Conservation (phyloP, 2,113 vertebrate species). For the Aspidoscelis tigris region DNA sequence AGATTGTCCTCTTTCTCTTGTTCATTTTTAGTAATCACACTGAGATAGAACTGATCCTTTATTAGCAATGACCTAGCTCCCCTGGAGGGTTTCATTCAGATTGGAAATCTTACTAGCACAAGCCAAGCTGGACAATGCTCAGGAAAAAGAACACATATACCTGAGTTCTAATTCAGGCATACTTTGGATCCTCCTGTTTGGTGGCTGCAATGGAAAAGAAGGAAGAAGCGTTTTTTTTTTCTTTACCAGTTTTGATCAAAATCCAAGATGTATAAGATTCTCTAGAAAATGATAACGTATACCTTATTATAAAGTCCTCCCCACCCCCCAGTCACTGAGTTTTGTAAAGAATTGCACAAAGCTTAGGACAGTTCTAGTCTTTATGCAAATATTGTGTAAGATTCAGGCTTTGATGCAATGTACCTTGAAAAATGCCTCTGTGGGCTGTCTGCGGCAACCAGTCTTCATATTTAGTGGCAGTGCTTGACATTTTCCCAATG, state of each 20-base stretch:
- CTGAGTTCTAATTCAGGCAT: no score
- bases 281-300: neutral
- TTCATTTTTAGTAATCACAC: slow-evolving; percentile 23
- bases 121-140: neutral
- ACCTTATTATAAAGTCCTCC: neutral
- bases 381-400: neutral
- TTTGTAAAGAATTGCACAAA: neutral
- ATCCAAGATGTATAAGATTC: neutral
- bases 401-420: neutral
- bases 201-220: neutral
- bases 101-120: neutral
- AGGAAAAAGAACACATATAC: no score
- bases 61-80: neutral
- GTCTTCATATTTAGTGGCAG: no score
- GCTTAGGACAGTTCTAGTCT: neutral
- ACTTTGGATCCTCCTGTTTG: neutral
- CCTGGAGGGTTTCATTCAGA: neutral
- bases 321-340: no score
- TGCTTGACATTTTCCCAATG: no score
- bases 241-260: neutral
- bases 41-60: neutral
- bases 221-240: neutral
- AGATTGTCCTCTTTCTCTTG: slow-evolving; percentile 42
- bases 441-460: no score
- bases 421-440: no score